Base-by-base conservation (phyloP, 1,140 invertebrate genomes). In the Drosophila ironensis region DNA sequence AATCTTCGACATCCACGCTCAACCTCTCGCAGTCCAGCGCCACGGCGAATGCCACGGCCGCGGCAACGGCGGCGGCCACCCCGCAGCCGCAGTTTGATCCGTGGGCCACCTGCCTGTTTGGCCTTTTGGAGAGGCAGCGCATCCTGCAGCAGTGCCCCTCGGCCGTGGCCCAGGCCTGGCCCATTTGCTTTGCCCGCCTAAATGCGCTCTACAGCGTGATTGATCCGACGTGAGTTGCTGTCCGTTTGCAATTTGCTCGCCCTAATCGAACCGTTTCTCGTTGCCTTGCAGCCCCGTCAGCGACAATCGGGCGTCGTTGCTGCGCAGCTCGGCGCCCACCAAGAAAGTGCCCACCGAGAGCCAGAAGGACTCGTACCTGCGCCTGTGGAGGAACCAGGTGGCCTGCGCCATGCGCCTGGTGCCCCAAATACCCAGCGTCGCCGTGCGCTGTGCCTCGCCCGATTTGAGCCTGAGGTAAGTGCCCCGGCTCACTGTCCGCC, bases 381-480 rank as follows among this genome's bases (percentile, higher is more conserved):
- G 82, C 41, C 56, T 98, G 0, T 99, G 98, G 98, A 96, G 97
- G 84, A 98, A 98, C 91, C 99, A 99, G 90, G 93, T 98, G 44
- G 96, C 97, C 7, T 96, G 98, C 91, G 97, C 97, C 2, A 99
- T 98, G 91, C 93, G 97, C 59, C 95, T 99, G 4, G 97, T 98
- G 1, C 96, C 96, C 14, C 95, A 96, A 28, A 93, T 94, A 20
- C 94, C 96, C 0, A 95, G 94, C 77, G 94, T 96, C 0, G 93
- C 97, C 1, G 93, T 97, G 14, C 93, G 97, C 22, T 98, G 96
- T 90, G 96, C 96, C 3, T 98, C 97, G 70, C 97, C 97, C 11
- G 97, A 98, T 92, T 92, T 98, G 22, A 97, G 95, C 90, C 92
- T 97, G 52, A 97, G 95, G 95, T 96, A 93, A 91, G 89, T n/a